Evolutionary conservation across 1,140 invertebrate genomes (phyloP).

Genomic region (Temnothorax curvispinosus): DNA sequence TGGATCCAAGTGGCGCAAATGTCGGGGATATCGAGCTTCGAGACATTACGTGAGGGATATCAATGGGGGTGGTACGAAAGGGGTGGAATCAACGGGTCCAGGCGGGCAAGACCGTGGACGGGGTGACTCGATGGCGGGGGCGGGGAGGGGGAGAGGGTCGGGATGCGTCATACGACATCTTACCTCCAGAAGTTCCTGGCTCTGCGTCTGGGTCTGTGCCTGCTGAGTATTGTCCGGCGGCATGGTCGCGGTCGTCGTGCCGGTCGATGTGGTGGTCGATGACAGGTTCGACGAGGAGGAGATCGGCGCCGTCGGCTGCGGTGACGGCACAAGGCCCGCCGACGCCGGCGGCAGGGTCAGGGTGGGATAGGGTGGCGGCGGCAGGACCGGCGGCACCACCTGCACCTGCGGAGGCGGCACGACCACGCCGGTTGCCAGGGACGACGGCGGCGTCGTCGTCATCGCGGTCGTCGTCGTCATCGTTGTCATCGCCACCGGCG

Average conservation of each 20-base stretch:
- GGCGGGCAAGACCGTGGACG: conserved; percentile 10
- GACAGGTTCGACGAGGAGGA: conserved; percentile 56
- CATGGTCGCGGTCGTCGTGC: conserved; percentile 67
- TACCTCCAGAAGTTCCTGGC: conserved; percentile 85
- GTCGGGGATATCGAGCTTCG: conserved; percentile 46
- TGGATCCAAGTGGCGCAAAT: conserved; percentile 60
- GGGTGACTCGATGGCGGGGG: not conserved
- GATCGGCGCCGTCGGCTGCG: conserved; percentile 63
- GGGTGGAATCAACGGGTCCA: not conserved
- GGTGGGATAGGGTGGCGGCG: conserved; percentile 63
- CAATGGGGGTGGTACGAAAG: not conserved
- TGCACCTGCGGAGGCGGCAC: conserved; percentile 57
- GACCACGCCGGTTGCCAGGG: conserved; percentile 42
- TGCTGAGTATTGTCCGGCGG: conserved; percentile 79
- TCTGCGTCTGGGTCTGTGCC: conserved; percentile 82
- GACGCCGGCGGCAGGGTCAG: conserved; percentile 63
- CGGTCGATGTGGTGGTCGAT: conserved; percentile 67
- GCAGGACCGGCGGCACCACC: conserved; percentile 64
- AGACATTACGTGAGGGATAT: conserved; percentile 41
- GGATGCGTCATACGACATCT: conserved; percentile 78
- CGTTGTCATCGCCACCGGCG: conserved; percentile 48
- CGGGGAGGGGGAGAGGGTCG: not conserved
- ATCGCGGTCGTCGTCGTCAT: conserved; percentile 48
- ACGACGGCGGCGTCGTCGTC: conserved; percentile 48
- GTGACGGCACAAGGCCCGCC: conserved; percentile 54